Evolutionary conservation across 2,113 vertebrate species (phyloP).

Genomic region (Acanthochromis polyacanthus): DNA sequence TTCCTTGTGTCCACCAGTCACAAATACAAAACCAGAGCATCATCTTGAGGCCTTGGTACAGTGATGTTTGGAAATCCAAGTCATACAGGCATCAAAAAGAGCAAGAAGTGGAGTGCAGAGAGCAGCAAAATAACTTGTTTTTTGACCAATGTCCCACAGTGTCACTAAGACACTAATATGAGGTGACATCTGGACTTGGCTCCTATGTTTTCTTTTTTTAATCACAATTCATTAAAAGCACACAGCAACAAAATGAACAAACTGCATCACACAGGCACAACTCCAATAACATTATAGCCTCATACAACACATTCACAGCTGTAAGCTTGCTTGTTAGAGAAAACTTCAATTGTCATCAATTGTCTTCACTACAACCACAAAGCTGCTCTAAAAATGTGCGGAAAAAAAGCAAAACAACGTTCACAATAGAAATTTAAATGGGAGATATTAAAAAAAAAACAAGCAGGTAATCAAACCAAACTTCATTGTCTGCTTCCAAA

Average conservation of each 20-base stretch:
- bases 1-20: slow-evolving; percentile 5
- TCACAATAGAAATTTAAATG: slow-evolving; percentile 2
- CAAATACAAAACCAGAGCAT: neutral
- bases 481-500: neutral
- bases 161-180: neutral
- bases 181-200: neutral
- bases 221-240: slow-evolving; percentile 25
- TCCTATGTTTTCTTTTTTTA: neutral
- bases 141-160: neutral
- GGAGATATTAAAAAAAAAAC: too few relatives aligned
- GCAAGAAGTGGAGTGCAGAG: neutral
- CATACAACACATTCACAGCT: slow-evolving; percentile 41
- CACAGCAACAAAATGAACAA: slow-evolving; percentile 27
- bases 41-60: neutral
- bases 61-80: slow-evolving; percentile 10
- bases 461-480: neutral
- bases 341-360: slow-evolving; percentile 50
- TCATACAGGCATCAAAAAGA: neutral
- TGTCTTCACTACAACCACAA: slow-evolving; percentile 57
- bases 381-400: slow-evolving; percentile 48
- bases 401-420: slow-evolving; percentile 16
- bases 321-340: slow-evolving; percentile 46
- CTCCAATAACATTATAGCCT: slow-evolving; percentile 23
- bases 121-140: slow-evolving; percentile 5
- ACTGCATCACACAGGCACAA: neutral